phyloP scores from a whole-genome alignment of 2,797 vertebrate species.

The Poecilia picta region DNA sequence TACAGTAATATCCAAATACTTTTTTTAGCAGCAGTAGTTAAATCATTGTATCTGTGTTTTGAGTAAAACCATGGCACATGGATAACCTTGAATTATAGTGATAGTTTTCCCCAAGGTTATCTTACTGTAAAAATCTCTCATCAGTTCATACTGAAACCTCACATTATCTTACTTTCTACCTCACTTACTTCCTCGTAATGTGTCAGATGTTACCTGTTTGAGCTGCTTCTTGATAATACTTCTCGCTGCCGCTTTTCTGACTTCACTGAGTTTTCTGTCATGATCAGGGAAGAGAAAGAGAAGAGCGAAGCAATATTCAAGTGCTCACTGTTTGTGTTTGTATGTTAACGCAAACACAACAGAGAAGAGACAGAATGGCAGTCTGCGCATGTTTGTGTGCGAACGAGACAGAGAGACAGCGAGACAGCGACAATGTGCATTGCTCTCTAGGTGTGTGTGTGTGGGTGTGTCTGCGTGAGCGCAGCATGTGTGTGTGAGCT shows the following conservation, averaged over 20 bases:
- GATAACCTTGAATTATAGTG: background rate
- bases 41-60: background rate
- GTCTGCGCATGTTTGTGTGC: slow-evolving; percentile 11
- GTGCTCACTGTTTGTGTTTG: slow-evolving; percentile 28
- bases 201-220: slow-evolving; percentile 73
- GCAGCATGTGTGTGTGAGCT: slow-evolving; percentile 40
- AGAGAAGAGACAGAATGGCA: slow-evolving; percentile 17
- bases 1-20: background rate
- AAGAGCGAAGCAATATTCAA: slow-evolving; percentile 60
- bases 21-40: background rate
- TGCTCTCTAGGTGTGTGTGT: slow-evolving; percentile 36
- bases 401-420: slow-evolving; percentile 33
- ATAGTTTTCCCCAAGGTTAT: background rate
- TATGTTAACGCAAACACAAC: slow-evolving; percentile 21
- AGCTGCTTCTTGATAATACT: slow-evolving; percentile 70
- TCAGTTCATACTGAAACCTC: background rate
- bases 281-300: slow-evolving; percentile 46
- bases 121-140: background rate
- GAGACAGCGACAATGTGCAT: slow-evolving; percentile 48
- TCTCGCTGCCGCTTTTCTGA: slow-evolving; percentile 71
- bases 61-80: background rate
- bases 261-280: slow-evolving; percentile 74
- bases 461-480: slow-evolving; percentile 32
- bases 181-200: slow-evolving; percentile 50
- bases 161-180: background rate